phyloP scores from a whole-genome alignment of 2,797 vertebrate species.

The Neostethus bicornis region DNA sequence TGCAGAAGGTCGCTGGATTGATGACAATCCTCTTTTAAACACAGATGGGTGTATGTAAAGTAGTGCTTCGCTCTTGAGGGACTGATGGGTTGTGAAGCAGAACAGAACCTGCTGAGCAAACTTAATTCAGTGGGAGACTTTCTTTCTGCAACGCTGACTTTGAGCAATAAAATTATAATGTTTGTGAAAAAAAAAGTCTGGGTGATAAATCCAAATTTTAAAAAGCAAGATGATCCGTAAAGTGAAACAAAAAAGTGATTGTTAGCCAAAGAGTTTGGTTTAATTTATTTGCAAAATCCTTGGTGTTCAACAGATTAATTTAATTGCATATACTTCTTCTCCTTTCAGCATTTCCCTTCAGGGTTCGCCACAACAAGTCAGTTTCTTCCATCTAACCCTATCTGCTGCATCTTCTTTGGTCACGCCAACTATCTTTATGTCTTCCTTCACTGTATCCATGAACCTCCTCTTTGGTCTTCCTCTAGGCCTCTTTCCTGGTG shows the following conservation, averaged over 20 bases:
- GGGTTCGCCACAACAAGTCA: no score
- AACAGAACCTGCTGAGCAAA: constrained; percentile 2
- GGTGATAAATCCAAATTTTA: not conserved
- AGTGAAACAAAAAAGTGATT: not conserved
- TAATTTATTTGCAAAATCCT: not conserved
- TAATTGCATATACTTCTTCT: no score
- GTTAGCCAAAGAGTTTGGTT: not conserved
- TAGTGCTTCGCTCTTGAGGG: not conserved
- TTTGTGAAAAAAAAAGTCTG: not conserved
- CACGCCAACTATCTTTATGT: no score
- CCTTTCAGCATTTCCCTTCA: no score
- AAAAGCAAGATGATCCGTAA: not conserved
- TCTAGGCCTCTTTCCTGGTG: no score
- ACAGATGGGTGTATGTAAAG: not conserved
- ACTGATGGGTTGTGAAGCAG: not conserved
- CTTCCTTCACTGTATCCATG: no score
- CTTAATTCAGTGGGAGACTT: not conserved
- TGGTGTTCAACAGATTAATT: not conserved
- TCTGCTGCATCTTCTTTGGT: no score
- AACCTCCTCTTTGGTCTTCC: no score
- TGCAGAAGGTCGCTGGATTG: constrained; percentile 1
- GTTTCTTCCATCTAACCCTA: no score
- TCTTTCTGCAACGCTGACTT: not conserved
- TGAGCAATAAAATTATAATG: not conserved
- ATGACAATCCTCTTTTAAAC: constrained; percentile 3